Conservation (phyloP, 2,113 vertebrate species). For the Hippocampus comes region DNA sequence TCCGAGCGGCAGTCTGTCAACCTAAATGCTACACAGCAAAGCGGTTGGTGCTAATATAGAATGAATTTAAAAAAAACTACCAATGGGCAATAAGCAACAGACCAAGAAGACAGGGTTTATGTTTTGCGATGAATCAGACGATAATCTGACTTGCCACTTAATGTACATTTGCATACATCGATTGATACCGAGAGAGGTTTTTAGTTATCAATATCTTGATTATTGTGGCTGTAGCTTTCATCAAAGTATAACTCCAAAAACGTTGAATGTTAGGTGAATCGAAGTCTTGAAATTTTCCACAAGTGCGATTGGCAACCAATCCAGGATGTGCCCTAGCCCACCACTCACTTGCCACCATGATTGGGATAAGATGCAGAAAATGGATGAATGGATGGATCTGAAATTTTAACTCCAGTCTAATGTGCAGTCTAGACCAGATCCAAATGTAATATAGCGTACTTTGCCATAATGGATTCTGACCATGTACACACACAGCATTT, state of each 20-base stretch:
- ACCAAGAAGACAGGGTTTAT: neutral
- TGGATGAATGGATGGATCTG: too few species aligned
- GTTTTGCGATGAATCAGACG: neutral
- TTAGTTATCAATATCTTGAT: neutral
- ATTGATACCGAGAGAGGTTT: neutral
- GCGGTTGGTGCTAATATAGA: neutral
- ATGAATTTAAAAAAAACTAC: neutral
- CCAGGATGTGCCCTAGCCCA: neutral
- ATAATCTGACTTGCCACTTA: neutral
- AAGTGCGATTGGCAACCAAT: neutral
- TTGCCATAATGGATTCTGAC: too few species aligned
- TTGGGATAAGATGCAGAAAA: too few species aligned
- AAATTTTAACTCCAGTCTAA: too few species aligned
- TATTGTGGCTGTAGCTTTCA: neutral
- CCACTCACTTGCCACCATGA: too few species aligned
- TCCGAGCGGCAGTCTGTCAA: constrained; percentile 18
- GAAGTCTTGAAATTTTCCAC: neutral
- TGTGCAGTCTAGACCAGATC: too few species aligned
- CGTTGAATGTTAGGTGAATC: neutral
- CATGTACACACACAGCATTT: too few species aligned
- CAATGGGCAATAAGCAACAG: neutral
- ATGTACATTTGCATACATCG: neutral
- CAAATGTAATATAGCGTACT: too few species aligned
- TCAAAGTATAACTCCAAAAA: neutral
- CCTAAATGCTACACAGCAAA: constrained; percentile 10